Evolutionary conservation across 2,113 vertebrate genomes (phyloP).

Genomic region (Tetraodon nigroviridis): DNA sequence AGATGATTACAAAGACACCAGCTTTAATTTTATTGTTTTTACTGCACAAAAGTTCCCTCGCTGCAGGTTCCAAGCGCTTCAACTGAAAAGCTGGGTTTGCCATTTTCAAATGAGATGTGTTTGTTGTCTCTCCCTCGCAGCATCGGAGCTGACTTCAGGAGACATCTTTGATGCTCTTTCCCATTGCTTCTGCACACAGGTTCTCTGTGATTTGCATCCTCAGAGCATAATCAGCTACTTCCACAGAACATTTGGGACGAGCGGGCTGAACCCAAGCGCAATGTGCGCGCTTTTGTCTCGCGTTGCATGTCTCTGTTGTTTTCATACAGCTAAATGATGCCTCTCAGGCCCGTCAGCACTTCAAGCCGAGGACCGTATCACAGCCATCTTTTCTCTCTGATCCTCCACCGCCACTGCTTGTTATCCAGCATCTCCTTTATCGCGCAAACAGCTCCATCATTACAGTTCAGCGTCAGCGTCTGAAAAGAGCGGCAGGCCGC

Average conservation of each 20-base stretch:
- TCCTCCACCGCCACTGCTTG: constrained; percentile 42
- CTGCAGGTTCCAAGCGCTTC: too few relatives aligned
- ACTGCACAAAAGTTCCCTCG: too few relatives aligned
- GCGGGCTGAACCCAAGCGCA: constrained; percentile 17
- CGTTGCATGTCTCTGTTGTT: constrained; percentile 38
- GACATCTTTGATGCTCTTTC: neutral
- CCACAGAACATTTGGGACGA: constrained; percentile 19
- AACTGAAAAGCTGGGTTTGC: too few relatives aligned
- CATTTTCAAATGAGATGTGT: too few relatives aligned
- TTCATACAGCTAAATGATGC: constrained; percentile 51
- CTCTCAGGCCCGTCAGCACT: constrained; percentile 48
- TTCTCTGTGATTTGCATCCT: constrained; percentile 7
- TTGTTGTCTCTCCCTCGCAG: neutral
- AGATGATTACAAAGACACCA: too few relatives aligned
- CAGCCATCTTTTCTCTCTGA: constrained; percentile 38
- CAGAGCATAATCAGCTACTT: constrained; percentile 8
- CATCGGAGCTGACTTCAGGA: neutral
- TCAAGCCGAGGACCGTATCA: constrained; percentile 39
- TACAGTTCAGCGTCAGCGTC: constrained; percentile 8
- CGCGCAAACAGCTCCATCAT: constrained; percentile 35
- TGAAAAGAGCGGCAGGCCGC: constrained; percentile 17
- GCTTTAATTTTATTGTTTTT: too few relatives aligned
- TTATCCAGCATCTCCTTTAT: constrained; percentile 50
- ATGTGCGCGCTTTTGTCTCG: constrained; percentile 28
- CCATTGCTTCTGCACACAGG: neutral